These are phyloP conservation scores for Cheirogaleus medius DNA, from an alignment of 2,113 vertebrate species.

Conservation along the genomic window DNA sequence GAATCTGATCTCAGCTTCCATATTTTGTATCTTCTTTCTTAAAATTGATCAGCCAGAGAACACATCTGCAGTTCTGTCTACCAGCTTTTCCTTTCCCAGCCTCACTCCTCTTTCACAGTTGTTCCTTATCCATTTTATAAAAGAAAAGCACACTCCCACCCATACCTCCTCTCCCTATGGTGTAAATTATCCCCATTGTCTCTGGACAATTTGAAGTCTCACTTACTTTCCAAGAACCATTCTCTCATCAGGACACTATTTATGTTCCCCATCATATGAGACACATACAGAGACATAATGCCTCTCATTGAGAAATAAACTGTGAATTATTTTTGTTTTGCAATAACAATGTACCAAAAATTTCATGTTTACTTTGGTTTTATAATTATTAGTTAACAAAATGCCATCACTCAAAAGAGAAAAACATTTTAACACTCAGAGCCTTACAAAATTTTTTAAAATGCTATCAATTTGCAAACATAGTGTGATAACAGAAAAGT, in stretches of 20 bases:
- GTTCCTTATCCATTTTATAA: background rate
- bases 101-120: background rate
- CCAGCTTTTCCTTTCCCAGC: background rate
- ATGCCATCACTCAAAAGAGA: background rate
- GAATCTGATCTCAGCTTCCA: background rate
- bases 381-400: constrained; percentile 22
- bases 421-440: background rate
- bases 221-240: background rate
- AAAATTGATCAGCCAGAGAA: background rate
- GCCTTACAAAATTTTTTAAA: background rate
- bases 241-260: background rate
- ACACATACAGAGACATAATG: background rate
- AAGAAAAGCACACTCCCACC: background rate
- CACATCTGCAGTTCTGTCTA: background rate
- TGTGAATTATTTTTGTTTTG: background rate
- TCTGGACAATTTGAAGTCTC: background rate
- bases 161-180: background rate
- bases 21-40: background rate
- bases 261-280: background rate
- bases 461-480: background rate
- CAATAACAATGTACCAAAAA: background rate
- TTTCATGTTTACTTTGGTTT: background rate
- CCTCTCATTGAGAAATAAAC: background rate
- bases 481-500: constrained; percentile 8
- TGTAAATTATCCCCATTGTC: background rate